These are phyloP conservation scores for Chondrosia reniformis DNA, from an alignment of 37 sponge, comb jelly and placozoan genomes.

Conservation along the genomic window DNA sequence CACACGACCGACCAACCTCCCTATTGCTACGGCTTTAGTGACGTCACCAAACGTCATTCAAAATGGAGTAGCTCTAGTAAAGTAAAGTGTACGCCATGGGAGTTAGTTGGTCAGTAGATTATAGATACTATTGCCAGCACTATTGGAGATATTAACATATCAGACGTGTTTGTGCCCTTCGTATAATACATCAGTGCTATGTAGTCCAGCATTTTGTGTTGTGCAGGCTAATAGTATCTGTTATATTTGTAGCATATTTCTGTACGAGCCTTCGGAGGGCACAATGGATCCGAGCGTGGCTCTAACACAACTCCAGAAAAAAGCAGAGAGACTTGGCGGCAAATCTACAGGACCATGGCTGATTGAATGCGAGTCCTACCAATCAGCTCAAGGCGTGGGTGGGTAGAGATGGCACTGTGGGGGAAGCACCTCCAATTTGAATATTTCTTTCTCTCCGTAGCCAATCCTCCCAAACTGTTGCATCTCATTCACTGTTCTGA, in stretches of 20 bases:
- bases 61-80: no score
- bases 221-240: background rate
- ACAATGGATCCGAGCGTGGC: constrained; percentile 38
- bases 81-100: constrained; percentile 28
- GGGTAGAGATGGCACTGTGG: no score
- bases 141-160: background rate
- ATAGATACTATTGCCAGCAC: no score
- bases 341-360: constrained; percentile 33
- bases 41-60: no score
- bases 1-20: no score
- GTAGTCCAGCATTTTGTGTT: background rate
- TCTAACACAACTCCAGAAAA: constrained; percentile 47
- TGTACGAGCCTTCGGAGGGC: constrained; percentile 56
- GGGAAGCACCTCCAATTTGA: background rate
- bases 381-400: constrained; percentile 42
- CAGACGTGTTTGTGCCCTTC: background rate
- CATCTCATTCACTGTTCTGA: constrained; percentile 65
- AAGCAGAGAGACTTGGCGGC: constrained; percentile 42
- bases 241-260: constrained; percentile 26
- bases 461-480: constrained; percentile 27
- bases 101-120: constrained; percentile 44
- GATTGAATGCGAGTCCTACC: constrained; percentile 64
- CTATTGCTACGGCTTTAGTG: no score
- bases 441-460: background rate
- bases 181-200: background rate